phyloP scores from a whole-genome alignment of 1,140 invertebrate genomes.

The Octopus bimaculoides region DNA sequence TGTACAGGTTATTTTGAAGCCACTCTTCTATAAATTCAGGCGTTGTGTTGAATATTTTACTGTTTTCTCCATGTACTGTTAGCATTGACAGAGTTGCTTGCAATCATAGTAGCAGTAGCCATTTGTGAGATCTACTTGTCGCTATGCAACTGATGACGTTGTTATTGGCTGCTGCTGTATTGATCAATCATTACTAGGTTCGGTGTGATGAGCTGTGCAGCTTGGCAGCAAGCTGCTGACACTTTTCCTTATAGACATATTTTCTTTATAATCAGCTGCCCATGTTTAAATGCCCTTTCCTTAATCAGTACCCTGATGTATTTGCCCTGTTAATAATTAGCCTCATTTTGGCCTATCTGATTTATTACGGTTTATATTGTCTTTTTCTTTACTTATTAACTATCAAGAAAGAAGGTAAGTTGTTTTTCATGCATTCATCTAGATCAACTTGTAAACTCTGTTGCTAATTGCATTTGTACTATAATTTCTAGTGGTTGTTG shows the following conservation, averaged over 20 bases:
- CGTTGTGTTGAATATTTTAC: too few species aligned
- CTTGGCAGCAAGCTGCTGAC: neutral
- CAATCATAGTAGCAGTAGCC: too few species aligned
- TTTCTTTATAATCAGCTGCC: neutral
- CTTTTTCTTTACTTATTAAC: slow-evolving; percentile 40
- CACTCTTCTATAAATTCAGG: too few species aligned
- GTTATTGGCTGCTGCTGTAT: neutral
- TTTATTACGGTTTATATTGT: slow-evolving; percentile 44
- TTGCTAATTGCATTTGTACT: too few species aligned
- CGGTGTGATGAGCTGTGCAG: neutral
- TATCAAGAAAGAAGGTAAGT: slow-evolving; percentile 19
- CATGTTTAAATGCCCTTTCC: slow-evolving; percentile 52
- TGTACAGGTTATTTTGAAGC: too few species aligned
- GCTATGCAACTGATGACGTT: slow-evolving; percentile 4
- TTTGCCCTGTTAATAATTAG: slow-evolving; percentile 38
- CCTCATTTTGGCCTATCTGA: slow-evolving; percentile 37
- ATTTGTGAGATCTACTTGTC: neutral
- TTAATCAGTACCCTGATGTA: slow-evolving; percentile 49
- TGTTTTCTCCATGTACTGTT: too few species aligned
- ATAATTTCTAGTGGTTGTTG: too few species aligned
- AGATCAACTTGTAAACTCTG: too few species aligned
- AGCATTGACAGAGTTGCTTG: too few species aligned
- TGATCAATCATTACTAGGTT: neutral
- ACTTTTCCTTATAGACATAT: too few species aligned
- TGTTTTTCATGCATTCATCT: too few species aligned